phyloP scores from a whole-genome alignment of 2,888 invertebrate genomes.

The Prionchulus punctatus region DNA sequence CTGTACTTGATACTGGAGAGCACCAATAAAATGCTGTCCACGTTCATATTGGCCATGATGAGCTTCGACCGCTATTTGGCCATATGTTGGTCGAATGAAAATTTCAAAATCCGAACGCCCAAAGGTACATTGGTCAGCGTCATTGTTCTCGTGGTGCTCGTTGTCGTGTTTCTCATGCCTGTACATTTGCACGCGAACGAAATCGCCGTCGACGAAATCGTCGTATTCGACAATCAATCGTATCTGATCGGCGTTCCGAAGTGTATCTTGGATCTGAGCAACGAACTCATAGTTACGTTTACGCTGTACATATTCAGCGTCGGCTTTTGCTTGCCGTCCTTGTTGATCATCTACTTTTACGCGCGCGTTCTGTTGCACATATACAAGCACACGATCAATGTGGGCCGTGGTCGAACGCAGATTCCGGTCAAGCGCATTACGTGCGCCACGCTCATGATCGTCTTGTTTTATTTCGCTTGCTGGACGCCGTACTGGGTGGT shows the following conservation, averaged over 20 bases:
- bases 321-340: conserved; percentile 16
- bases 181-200: neutral
- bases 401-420: conserved; percentile 22
- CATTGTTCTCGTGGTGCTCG: neutral
- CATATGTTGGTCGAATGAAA: conserved; percentile 13
- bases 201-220: neutral
- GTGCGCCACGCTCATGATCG: conserved; percentile 28
- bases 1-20: conserved; percentile 23
- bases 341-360: conserved; percentile 24
- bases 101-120: neutral
- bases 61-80: conserved; percentile 23
- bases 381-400: neutral
- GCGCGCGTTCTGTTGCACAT: conserved; percentile 18
- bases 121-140: neutral
- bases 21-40: conserved; percentile 25
- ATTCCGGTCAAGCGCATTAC: conserved; percentile 25
- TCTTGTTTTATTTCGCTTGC: conserved; percentile 29
- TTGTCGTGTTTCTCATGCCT: neutral
- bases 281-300: neutral
- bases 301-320: neutral
- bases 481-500: conserved; percentile 29
- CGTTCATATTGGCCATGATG: conserved; percentile 24
- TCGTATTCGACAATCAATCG: neutral
- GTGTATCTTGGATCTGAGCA: neutral
- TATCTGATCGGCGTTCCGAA: neutral